Base-by-base conservation (phyloP, 2,888 invertebrate genomes). In the Athrips mouffetella region DNA sequence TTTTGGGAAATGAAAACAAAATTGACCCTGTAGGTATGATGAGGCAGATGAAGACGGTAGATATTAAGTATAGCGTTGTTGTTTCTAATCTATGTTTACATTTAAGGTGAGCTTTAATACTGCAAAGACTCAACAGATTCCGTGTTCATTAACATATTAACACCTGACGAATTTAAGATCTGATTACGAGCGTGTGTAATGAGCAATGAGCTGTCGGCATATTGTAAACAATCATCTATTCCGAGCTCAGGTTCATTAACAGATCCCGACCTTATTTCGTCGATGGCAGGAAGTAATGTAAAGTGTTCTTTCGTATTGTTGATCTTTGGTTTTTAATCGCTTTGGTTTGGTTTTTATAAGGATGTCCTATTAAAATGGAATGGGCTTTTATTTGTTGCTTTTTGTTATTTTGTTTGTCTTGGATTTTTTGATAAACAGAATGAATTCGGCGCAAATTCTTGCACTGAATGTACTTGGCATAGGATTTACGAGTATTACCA, bases 151-250 rank as follows among this genome's bases (percentile, higher is more conserved):
- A 66, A 60, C 55, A 60, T 65, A 70, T 74, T 71, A 70, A 62
- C 78, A 78, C 74, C 76, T 75, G 74, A 76, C 70, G 69, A 76
- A 76, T 77, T 70, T 72, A 69, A 70, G 66, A 68, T 60, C 67
- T 63, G 73, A 72, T 68, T 60, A 59, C 57, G 51, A 31, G 53
- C 54, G 53, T 65, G 67, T 65, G 67, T 50, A 65, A 60, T 65
- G 63, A 45, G 51, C 40, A 48, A 47, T 25, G 47, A 25, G 41
- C 33, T 23, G n/a, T 49, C 59, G 56, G 59, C 67, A 65, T 67
- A 55, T 52, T 59, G 73, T 77, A 82, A 82, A 80, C 79, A 76
- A 57, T 58, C 65, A 44, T 55, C 79, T 85, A 84, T 85, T 84
- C 73, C 73, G 59, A 69, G 50, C 37, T 59, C 64, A 49, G 52